These are phyloP conservation scores for Cottus gobio DNA, from an alignment of 2,113 vertebrate genomes.

Conservation along the genomic window DNA sequence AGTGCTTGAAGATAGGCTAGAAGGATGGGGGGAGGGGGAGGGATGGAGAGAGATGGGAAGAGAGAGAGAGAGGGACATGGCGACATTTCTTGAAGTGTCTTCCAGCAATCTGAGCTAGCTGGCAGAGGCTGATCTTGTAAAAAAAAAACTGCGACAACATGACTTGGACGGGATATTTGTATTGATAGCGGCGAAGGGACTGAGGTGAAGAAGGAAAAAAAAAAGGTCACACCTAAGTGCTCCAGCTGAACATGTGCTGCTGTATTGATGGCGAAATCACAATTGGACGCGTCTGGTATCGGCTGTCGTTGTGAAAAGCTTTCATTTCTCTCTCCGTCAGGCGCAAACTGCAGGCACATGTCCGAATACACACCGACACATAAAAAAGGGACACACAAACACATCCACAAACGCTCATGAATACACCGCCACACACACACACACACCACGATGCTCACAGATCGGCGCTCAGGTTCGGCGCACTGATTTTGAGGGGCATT, in stretches of 20 bases:
- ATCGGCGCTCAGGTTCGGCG: slow-evolving; percentile 13
- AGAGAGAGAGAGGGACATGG: no score
- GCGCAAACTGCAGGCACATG: slow-evolving; percentile 49
- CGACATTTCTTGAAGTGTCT: slow-evolving; percentile 1
- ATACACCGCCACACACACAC: slow-evolving; percentile 6
- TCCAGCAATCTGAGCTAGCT: slow-evolving; percentile 31
- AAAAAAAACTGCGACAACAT: slow-evolving; percentile 43
- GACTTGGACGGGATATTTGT: slow-evolving; percentile 34
- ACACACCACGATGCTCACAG: not conserved
- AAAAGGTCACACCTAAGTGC: slow-evolving; percentile 28
- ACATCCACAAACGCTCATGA: slow-evolving; percentile 10
- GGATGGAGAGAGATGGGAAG: no score
- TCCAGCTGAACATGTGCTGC: slow-evolving; percentile 39
- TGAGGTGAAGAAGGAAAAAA: slow-evolving; percentile 25
- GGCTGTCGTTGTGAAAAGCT: slow-evolving; percentile 67
- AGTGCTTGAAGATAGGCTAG: slow-evolving; percentile 19
- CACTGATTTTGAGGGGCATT: slow-evolving; percentile 46
- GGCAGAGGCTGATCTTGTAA: slow-evolving; percentile 31
- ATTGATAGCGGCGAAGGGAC: slow-evolving; percentile 54
- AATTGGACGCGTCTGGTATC: slow-evolving; percentile 54
- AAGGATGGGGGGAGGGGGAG: not conserved
- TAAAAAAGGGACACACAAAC: slow-evolving; percentile 16
- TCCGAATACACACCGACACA: slow-evolving; percentile 45
- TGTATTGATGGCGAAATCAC: slow-evolving; percentile 63
- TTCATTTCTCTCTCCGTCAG: slow-evolving; percentile 44